A percentile compares a stretch with the other conserved stretches of the same genome.
Conservation (phyloP, 2,113 vertebrate genomes). For the Urocitellus parryii region DNA sequence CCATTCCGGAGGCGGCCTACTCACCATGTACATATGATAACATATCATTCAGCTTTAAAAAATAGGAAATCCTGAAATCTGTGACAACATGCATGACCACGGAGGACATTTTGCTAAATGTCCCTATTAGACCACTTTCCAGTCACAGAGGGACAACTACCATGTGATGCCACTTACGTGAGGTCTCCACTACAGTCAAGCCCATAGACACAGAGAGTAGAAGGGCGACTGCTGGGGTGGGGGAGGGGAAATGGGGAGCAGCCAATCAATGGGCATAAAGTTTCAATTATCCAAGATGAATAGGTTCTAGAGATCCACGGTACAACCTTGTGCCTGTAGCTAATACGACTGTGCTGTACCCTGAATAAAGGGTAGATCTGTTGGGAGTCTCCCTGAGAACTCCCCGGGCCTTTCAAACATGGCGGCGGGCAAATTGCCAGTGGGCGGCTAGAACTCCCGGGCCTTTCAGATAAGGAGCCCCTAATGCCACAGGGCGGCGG, state of each 20-base stretch:
- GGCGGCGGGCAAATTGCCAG: too few species aligned
- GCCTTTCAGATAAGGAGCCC: too few species aligned
- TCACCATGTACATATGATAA: neutral
- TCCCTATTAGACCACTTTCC: too few species aligned
- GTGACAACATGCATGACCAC: neutral
- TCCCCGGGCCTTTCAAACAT: too few species aligned
- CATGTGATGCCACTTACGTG: accelerated
- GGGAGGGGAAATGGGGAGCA: accelerated
- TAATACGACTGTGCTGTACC: too few species aligned
- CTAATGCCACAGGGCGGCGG: too few species aligned
- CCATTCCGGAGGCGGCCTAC: neutral
- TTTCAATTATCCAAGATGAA: neutral
- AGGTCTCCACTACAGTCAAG: too few species aligned
- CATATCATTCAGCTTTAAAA: neutral
- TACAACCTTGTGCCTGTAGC: accelerated
- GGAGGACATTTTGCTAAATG: too few species aligned
- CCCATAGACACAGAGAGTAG: neutral
- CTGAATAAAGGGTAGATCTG: neutral
- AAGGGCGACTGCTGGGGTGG: too few species aligned
- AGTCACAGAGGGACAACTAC: neutral
- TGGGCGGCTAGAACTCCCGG: too few species aligned
- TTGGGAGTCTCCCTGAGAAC: too few species aligned
- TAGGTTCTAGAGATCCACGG: too few species aligned
- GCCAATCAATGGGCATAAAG: accelerated
- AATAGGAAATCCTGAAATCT: neutral